Base-by-base conservation (phyloP, 35 echinoderm and acorn worm genomes). In the Ophioderma brevispina region DNA sequence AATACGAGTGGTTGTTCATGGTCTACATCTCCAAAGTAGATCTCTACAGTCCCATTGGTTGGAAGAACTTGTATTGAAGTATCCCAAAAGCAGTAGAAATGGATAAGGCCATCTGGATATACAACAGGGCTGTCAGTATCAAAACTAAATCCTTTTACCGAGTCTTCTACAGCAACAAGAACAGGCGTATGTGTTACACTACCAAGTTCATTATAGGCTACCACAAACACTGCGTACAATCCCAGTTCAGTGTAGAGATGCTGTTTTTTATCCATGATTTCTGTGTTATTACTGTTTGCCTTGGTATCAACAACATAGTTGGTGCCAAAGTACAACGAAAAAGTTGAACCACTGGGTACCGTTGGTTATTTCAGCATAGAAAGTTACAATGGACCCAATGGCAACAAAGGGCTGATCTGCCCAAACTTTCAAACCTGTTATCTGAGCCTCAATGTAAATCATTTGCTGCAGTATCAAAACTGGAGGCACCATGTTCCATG, bases 241-340 rank as follows among this genome's bases (percentile, higher is more conserved):
- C 89, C 94, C 37, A 92, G 42, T 35, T 91, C 78, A 19, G 94
- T 87, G 75, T 91, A 95, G 0, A 95, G 64, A 75, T 95, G 89
- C 36, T 91, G 64, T 37, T 78, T 76, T 35, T n/a, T 50, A 59
- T 88, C 90, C 32, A 36, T 17, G 15, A 56, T 32, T 28, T 6
- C 36, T 4, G 5, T 39, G 3, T 19, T 75, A 37, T 84, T 79
- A 39, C 76, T 56, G 55, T 91, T 95, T 2, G 87, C 43, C 5
- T 35, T 36, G 0, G 89, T 82, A 35, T 87, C 80, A 2, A 91
- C 33, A 10, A 91, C 79, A 33, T 84, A 78, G 49, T 95, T 95
- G 31, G 90, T 88, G n/a, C 94, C 89, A 79, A 92, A 91, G 50
- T 83, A 32, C 94, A 89, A 95, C n/a, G 87, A 85, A 78, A 95